Evolutionary conservation across 2,113 vertebrate species (phyloP).

Genomic region (Trogon melanurus): DNA sequence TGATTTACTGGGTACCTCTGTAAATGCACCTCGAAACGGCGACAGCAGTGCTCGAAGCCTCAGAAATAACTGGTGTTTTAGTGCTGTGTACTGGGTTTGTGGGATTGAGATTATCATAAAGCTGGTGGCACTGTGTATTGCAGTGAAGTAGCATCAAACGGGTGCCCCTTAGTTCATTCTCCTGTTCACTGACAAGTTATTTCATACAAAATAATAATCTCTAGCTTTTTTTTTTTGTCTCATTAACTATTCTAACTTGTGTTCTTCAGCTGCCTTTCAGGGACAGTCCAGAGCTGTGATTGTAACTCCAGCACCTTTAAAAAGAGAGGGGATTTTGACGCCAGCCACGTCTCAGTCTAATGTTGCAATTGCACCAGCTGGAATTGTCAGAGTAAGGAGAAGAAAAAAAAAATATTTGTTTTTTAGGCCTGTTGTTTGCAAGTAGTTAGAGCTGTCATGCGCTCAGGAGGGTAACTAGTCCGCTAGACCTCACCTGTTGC

Average conservation of each 20-base stretch:
- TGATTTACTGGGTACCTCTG: neutral
- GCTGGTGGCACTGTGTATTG: neutral
- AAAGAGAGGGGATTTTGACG: slow-evolving; percentile 83
- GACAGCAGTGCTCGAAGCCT: neutral
- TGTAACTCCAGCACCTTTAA: slow-evolving; percentile 86
- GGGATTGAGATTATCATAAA: neutral
- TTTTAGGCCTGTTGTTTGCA: slow-evolving; percentile 24
- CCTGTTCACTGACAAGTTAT: neutral
- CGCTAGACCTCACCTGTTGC: neutral
- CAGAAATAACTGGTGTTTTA: neutral
- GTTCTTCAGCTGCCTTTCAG: slow-evolving; percentile 81
- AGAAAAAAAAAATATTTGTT: neutral
- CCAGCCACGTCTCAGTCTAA: slow-evolving; percentile 78
- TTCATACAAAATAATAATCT: neutral
- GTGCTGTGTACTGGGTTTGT: neutral
- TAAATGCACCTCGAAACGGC: neutral
- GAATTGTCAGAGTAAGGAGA: slow-evolving; percentile 83
- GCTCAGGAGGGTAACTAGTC: neutral
- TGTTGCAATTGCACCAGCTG: slow-evolving; percentile 85
- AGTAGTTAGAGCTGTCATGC: neutral
- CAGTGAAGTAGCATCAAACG: neutral
- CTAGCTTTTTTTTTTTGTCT: neutral
- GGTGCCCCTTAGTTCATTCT: neutral
- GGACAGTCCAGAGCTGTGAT: slow-evolving; percentile 86
- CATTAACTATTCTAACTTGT: slow-evolving; percentile 40